These are phyloP conservation scores for Chloroceryle amazona DNA, from an alignment of 2,797 vertebrate genomes.

Conservation along the genomic window DNA sequence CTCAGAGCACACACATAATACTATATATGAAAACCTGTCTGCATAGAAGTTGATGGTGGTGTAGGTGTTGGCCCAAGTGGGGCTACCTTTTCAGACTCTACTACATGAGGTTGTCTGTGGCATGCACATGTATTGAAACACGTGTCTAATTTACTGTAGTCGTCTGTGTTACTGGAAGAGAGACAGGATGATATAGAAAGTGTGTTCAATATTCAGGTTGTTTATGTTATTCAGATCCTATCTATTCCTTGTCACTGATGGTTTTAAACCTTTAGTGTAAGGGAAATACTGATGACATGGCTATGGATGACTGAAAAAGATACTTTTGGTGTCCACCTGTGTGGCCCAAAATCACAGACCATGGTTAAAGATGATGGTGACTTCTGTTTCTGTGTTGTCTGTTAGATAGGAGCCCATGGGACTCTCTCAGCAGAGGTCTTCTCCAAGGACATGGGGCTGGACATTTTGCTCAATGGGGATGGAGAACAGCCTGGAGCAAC, in stretches of 20 bases:
- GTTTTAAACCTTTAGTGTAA: not conserved
- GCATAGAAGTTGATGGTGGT: not conserved
- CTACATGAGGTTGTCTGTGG: not conserved
- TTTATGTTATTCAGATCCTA: not conserved
- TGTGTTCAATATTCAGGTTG: not conserved
- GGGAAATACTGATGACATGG: not conserved
- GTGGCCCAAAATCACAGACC: not conserved
- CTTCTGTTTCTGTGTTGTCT: not conserved
- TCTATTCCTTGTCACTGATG: not conserved
- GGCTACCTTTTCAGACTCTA: not conserved
- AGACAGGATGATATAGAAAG: not conserved
- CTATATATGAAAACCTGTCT: not conserved
- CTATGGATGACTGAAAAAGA: not conserved
- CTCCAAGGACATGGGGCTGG: not conserved
- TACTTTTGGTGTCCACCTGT: not conserved
- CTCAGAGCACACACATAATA: not conserved
- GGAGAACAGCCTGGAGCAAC: not conserved
- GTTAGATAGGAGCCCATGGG: not conserved
- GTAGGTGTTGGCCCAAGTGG: not conserved
- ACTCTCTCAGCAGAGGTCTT: not conserved
- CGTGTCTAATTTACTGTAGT: not conserved
- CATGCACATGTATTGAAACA: not conserved
- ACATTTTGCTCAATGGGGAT: rapidly evolving
- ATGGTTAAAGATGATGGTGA: not conserved
- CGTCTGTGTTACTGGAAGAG: not conserved